Percentiles rank a stretch among this genome's conserved stretches.
Conservation (phyloP, 2,113 vertebrate genomes). For the Apteryx owenii region DNA sequence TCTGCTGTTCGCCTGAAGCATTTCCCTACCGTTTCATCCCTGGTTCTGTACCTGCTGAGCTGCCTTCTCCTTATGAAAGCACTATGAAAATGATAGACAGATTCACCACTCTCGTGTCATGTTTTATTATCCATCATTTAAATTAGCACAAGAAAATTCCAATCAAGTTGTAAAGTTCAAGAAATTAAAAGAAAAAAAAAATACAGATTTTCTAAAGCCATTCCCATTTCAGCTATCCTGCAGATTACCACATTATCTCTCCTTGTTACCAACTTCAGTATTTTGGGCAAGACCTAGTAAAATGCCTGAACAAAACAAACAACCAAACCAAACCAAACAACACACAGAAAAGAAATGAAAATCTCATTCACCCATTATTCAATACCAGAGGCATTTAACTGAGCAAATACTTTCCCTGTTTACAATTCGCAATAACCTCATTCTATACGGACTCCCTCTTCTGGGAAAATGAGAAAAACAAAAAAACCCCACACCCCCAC, state of each 20-base stretch:
- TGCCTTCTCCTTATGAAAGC: not conserved
- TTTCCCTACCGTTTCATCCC: not conserved
- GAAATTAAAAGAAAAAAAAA: not conserved
- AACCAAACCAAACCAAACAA: not conserved
- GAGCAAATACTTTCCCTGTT: not conserved
- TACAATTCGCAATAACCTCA: not conserved
- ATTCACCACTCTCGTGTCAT: not conserved
- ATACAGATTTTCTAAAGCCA: not conserved
- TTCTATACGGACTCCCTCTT: not conserved
- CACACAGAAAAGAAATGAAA: not conserved
- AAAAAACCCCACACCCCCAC: too few species aligned
- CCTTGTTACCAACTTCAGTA: not conserved
- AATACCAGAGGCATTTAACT: not conserved
- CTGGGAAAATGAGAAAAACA: not conserved
- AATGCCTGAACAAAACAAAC: not conserved
- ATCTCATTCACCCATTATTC: not conserved
- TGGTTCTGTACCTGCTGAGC: not conserved
- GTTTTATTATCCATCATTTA: slow-evolving; percentile 23
- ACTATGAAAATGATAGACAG: not conserved
- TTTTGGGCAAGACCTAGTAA: not conserved
- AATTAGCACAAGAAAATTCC: not conserved
- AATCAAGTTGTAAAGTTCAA: not conserved
- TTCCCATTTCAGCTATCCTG: not conserved
- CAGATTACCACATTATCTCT: not conserved
- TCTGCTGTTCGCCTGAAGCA: not conserved